phyloP scores from a whole-genome alignment of 2,888 invertebrate species.

The Gymnoscelis rufifasciata region DNA sequence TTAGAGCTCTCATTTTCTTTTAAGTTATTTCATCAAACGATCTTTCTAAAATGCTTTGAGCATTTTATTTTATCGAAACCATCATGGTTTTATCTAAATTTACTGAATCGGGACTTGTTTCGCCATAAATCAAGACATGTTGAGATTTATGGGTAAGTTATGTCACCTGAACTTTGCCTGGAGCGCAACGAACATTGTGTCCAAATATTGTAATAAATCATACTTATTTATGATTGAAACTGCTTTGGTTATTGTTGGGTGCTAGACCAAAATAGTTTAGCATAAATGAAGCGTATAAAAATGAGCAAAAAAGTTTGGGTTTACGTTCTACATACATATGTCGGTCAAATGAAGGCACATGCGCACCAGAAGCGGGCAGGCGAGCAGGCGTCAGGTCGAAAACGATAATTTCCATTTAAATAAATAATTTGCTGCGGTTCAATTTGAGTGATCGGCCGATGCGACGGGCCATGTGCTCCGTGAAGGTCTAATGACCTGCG shows the following conservation, averaged over 20 bases:
- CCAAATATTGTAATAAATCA: not conserved
- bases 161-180: slow-evolving; percentile 5
- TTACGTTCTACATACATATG: slow-evolving; percentile 51
- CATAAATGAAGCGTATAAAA: slow-evolving; percentile 43
- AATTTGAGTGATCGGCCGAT: slow-evolving; percentile 48
- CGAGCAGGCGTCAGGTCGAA: slow-evolving; percentile 43
- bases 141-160: slow-evolving; percentile 2
- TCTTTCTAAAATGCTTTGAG: slow-evolving; percentile 12
- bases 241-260: not conserved
- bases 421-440: slow-evolving; percentile 74
- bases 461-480: slow-evolving; percentile 62
- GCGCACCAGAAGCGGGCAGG: slow-evolving; percentile 45
- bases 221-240: not conserved
- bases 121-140: slow-evolving; percentile 5
- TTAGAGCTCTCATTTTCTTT: slow-evolving; percentile 19
- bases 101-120: not conserved
- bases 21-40: slow-evolving; percentile 14
- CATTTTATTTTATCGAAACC: slow-evolving; percentile 1
- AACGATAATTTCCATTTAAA: slow-evolving; percentile 73
- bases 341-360: slow-evolving; percentile 56
- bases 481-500: slow-evolving; percentile 61
- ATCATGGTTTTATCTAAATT: not conserved
- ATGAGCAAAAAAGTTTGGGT: slow-evolving; percentile 46
- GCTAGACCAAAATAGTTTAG: not conserved
- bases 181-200: not conserved